Base-by-base conservation (phyloP, 2,113 vertebrate species). In the Eonycteris spelaea region DNA sequence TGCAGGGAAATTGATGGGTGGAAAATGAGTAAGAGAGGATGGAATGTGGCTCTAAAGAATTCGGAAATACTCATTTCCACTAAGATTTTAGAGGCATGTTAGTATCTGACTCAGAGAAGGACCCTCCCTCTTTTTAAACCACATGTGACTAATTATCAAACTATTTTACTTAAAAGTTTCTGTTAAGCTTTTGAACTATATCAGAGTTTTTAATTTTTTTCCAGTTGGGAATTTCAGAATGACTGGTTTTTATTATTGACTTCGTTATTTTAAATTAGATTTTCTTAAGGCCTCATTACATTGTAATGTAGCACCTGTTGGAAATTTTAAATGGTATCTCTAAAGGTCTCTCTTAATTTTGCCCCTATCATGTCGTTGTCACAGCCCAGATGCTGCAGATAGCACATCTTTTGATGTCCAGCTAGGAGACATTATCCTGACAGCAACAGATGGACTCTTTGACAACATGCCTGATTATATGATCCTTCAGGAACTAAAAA, bases 391-490 rank as follows among this genome's bases (percentile, higher is more conserved):
- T 40, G 99, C 99, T 65, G 99, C 99, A 7, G 99, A 99, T 97
- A 99, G 99, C 95, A 99, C 99, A 3, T 99, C 99, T 73, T 99
- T 99, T n/a, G 99, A 99, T 68, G 99, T 99, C 85, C 99, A 99
- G 97, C 99, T 99, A 0, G 99, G 99, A 95, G 99, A 99, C 98
- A 99, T 99, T 97, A 99, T 99, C 98, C 98, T 99, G 96, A 99
- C 99, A 0, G 99, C 99, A 0, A 99, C 99, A 0, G 99, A 99
- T 0, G 99, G 99, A 18, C 99, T 99, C 71, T 99, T 99, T 95
- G 99, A 99, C 99, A 99, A 99, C 98, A 99, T 99, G 99, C 99
- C 99, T 26, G 99, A 99, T 98, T 99, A 99, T 97, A 99, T 99
- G 99, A 99, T 99, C 80, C 99, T 99, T 75, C 99, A 99, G 98